Percentiles rank a stretch among this genome's conserved stretches.
These are phyloP conservation scores for Drosophila quasianomalipes DNA, from an alignment of 2,888 invertebrate genomes.

Conservation along the genomic window DNA sequence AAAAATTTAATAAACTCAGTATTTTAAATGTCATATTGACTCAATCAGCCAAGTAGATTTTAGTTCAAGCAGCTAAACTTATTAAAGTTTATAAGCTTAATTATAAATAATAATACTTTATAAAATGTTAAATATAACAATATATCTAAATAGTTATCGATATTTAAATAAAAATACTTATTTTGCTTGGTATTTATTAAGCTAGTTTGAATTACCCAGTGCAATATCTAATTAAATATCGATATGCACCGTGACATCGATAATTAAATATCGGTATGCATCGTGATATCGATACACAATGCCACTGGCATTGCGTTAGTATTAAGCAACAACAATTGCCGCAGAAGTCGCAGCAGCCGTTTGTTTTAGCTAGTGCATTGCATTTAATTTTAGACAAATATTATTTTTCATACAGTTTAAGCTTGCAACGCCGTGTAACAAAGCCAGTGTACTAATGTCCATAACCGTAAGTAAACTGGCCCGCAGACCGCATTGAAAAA, in stretches of 20 bases:
- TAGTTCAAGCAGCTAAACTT: background rate
- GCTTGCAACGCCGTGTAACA: slow-evolving; percentile 60
- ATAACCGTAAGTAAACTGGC: slow-evolving; percentile 83
- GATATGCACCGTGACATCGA: background rate
- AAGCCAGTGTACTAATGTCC: slow-evolving; percentile 83
- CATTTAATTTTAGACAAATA: slow-evolving; percentile 48
- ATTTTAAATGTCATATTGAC: background rate
- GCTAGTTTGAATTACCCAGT: background rate
- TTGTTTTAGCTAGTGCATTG: slow-evolving; percentile 56
- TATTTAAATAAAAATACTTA: background rate
- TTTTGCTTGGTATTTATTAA: background rate
- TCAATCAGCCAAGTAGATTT: background rate
- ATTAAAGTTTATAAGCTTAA: background rate
- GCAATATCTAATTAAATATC: slow-evolving; percentile 10
- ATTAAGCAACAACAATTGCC: slow-evolving; percentile 64
- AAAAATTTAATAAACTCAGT: background rate
- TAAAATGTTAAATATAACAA: too few relatives aligned
- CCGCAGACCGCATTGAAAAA: slow-evolving; percentile 4
- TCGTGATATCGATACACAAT: slow-evolving; percentile 2
- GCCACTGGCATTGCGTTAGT: slow-evolving; percentile 40
- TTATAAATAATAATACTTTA: background rate
- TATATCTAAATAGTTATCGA: background rate
- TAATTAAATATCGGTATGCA: slow-evolving; percentile 5
- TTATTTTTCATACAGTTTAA: slow-evolving; percentile 42
- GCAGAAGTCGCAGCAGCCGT: slow-evolving; percentile 63